These are phyloP conservation scores for Eilema depressum DNA, from an alignment of 2,888 invertebrate species.

Conservation along the genomic window DNA sequence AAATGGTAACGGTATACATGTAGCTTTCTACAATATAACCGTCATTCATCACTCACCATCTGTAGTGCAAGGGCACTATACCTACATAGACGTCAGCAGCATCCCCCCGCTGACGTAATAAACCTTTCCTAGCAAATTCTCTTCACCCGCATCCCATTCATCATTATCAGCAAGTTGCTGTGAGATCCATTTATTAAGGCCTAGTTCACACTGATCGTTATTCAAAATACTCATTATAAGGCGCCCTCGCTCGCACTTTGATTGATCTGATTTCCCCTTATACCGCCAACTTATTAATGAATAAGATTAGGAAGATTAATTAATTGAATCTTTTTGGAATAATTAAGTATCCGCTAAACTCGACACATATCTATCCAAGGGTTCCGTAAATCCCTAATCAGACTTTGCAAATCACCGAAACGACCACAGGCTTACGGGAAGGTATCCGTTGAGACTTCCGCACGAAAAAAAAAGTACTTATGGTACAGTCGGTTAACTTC, in stretches of 20 bases:
- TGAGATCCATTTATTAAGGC: constrained; percentile 44
- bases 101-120: constrained; percentile 10
- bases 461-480: too few relatives aligned
- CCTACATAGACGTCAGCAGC: background rate
- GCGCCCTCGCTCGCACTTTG: constrained; percentile 32
- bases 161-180: constrained; percentile 34
- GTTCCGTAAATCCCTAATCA: background rate
- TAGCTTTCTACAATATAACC: background rate
- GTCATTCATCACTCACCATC: background rate
- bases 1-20: background rate
- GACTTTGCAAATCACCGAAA: background rate
- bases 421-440: background rate
- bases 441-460: too few relatives aligned
- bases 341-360: constrained; percentile 13
- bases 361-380: constrained; percentile 2
- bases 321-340: constrained; percentile 11
- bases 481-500: too few relatives aligned
- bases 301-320: constrained; percentile 32
- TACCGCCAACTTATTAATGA: constrained; percentile 38
- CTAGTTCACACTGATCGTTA: constrained; percentile 40
- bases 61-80: background rate
- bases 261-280: constrained; percentile 39
- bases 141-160: constrained; percentile 25
- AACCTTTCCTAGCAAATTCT: constrained; percentile 6
- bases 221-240: constrained; percentile 42